phyloP scores from a whole-genome alignment of 2,888 invertebrate genomes.

The Eupithecia pulchellata region DNA sequence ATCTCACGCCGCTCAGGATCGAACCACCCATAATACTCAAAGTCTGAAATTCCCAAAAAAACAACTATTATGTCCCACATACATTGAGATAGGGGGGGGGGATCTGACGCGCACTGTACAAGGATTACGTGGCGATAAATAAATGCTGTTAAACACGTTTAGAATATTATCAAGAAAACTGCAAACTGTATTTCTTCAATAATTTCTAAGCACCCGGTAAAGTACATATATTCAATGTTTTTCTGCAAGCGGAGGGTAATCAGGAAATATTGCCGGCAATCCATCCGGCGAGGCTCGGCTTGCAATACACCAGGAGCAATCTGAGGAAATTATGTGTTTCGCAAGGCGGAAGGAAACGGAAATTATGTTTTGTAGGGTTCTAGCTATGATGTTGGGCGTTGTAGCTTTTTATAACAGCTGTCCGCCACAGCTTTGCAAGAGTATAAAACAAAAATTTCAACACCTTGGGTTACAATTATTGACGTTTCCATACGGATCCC shows the following conservation, averaged over 20 bases:
- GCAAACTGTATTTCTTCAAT: not conserved
- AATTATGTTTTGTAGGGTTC: not conserved
- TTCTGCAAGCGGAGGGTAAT: conserved; percentile 45
- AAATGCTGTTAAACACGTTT: not conserved
- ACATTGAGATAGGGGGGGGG: too few relatives aligned
- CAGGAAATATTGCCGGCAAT: conserved; percentile 58
- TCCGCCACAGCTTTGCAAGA: too few relatives aligned
- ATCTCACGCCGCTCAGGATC: too few relatives aligned
- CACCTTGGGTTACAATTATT: too few relatives aligned
- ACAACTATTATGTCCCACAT: too few relatives aligned
- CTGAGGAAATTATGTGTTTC: not conserved
- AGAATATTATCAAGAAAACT: not conserved
- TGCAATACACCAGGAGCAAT: conserved; percentile 20
- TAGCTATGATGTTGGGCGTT: not conserved
- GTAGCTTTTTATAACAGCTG: not conserved
- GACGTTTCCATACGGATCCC: too few relatives aligned
- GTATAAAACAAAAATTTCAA: too few relatives aligned
- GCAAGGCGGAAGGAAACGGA: conserved; percentile 6
- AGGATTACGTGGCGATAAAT: not conserved
- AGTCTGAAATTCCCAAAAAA: too few relatives aligned
- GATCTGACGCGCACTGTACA: too few relatives aligned
- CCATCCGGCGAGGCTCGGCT: conserved; percentile 44
- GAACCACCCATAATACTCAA: too few relatives aligned
- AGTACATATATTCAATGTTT: conserved; percentile 27
- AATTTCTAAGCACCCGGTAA: not conserved